These are phyloP conservation scores for Muscicapa comitata DNA, from an alignment of 2,797 vertebrate species.

Conservation along the genomic window DNA sequence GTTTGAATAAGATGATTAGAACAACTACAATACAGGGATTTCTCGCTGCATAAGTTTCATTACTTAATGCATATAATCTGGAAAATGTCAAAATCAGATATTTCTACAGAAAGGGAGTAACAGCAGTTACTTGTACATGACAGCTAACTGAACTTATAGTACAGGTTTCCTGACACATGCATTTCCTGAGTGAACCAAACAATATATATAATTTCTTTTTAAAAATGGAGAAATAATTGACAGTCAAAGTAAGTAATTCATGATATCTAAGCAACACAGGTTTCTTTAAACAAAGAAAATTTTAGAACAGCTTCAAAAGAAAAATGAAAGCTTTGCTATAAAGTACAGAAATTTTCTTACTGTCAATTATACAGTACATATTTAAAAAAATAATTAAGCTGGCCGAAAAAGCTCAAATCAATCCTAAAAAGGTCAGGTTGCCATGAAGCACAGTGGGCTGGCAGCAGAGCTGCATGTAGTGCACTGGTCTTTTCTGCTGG, in stretches of 20 bases:
- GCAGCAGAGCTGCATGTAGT: conserved; percentile 51
- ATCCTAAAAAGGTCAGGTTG: conserved; percentile 34
- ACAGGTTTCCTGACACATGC: conserved; percentile 77
- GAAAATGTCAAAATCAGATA: conserved; percentile 70
- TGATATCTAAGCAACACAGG: conserved; percentile 65
- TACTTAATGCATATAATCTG: conserved; percentile 68
- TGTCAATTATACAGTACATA: conserved; percentile 55
- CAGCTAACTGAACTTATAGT: conserved; percentile 72
- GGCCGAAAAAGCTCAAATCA: conserved; percentile 16
- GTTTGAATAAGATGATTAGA: conserved; percentile 74
- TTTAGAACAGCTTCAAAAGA: conserved; percentile 50
- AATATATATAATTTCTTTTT: conserved; percentile 59
- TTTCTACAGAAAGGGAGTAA: conserved; percentile 71
- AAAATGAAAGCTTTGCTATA: conserved; percentile 66
- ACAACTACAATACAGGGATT: conserved; percentile 75
- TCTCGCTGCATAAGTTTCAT: conserved; percentile 68
- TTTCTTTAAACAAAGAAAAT: conserved; percentile 55
- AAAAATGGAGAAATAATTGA: conserved; percentile 68
- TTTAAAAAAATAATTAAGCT: conserved; percentile 2
- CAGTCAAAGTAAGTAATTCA: conserved; percentile 68
- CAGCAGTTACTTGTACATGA: conserved; percentile 75
- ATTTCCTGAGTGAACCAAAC: conserved; percentile 80
- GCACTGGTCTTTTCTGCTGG: conserved; percentile 24
- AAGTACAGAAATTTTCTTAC: conserved; percentile 57
- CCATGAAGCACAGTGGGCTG: conserved; percentile 34